A percentile compares a stretch with the other conserved stretches of the same genome.
Evolutionary conservation across 2,888 invertebrate species (phyloP).

Genomic region (Eupeodes latifasciatus): DNA sequence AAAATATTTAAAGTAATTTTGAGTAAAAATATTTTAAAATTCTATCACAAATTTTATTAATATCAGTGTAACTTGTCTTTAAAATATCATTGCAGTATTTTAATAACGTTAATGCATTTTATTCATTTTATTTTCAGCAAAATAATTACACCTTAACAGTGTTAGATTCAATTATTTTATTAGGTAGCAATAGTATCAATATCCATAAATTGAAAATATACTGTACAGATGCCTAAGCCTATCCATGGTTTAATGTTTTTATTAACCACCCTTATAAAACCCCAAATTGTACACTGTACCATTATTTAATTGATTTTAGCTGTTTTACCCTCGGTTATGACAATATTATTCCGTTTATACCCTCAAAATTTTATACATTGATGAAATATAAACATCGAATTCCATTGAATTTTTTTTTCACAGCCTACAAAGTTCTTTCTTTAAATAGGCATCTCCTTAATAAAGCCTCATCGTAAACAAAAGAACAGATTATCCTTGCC

Average conservation of each 20-base stretch:
- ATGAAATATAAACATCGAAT: constrained; percentile 4
- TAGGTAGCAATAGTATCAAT: no score
- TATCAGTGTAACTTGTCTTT: no score
- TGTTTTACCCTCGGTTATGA: neutral
- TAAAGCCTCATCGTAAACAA: constrained; percentile 19
- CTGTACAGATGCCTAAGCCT: no score
- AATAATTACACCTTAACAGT: no score
- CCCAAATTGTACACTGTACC: neutral
- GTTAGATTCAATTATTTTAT: no score
- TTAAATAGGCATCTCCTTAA: neutral
- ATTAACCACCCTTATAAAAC: neutral
- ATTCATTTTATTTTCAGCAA: no score
- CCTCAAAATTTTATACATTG: neutral
- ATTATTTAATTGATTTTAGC: neutral
- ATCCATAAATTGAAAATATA: no score
- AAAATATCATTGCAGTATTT: no score
- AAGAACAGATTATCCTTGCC: constrained; percentile 23
- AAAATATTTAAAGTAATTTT: no score
- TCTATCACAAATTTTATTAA: no score
- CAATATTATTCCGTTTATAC: neutral
- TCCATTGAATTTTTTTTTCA: neutral
- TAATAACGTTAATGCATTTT: no score
- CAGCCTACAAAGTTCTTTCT: neutral
- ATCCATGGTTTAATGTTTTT: neutral
- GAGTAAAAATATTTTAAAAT: no score